Percentiles rank a stretch among this genome's conserved stretches.
These are phyloP conservation scores for Heliangelus exortis DNA, from an alignment of 2,797 vertebrate species.

Conservation along the genomic window DNA sequence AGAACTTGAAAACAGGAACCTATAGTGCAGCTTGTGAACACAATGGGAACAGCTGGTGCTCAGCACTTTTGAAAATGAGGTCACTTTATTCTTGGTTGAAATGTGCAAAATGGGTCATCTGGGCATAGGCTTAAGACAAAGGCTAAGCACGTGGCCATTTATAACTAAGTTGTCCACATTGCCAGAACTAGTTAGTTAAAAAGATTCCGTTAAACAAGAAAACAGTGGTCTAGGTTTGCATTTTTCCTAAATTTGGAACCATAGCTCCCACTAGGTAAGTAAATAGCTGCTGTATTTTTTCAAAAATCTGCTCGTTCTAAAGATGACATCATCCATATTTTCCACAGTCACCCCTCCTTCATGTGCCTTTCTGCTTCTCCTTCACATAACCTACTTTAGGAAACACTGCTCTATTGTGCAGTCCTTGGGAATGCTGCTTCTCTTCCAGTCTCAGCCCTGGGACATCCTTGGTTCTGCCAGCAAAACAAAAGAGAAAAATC, in stretches of 20 bases:
- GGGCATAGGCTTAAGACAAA: conserved; percentile 65
- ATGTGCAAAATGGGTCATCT: conserved; percentile 70
- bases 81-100: conserved; percentile 71
- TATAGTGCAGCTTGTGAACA: conserved; percentile 6
- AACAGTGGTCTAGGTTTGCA: neutral
- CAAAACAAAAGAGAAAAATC: conserved; percentile 38
- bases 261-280: neutral
- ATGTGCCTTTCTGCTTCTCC: conserved; percentile 26
- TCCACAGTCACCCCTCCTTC: neutral
- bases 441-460: conserved; percentile 17
- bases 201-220: neutral
- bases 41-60: conserved; percentile 68
- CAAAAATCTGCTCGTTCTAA: conserved; percentile 11
- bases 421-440: conserved; percentile 29
- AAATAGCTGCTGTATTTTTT: neutral
- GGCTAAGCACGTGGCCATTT: conserved; percentile 20
- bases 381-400: conserved; percentile 63
- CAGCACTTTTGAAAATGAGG: conserved; percentile 69
- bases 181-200: neutral
- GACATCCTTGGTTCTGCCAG: conserved; percentile 9
- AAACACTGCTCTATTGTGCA: conserved; percentile 51
- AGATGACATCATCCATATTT: conserved; percentile 49
- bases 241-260: neutral
- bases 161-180: conserved; percentile 38
- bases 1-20: conserved; percentile 57